Percentiles rank a stretch among this genome's conserved stretches.
Conservation (phyloP, 2,888 invertebrate genomes). For the Tetragonisca angustula region DNA sequence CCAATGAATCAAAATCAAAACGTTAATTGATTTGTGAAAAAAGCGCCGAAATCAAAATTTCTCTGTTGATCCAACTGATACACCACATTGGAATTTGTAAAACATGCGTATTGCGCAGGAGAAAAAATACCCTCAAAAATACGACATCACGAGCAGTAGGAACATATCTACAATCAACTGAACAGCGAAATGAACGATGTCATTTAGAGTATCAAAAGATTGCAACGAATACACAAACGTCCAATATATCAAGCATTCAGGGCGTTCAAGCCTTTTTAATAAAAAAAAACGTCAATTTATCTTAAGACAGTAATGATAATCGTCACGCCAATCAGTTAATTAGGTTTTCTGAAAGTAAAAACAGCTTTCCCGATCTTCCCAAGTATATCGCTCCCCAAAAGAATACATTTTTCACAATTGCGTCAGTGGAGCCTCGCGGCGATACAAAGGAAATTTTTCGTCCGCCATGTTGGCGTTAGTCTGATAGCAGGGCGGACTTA, state of each 20-base stretch:
- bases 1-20: conserved; percentile 35
- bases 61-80: conserved; percentile 45
- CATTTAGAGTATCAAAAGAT: conserved; percentile 62
- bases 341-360: conserved; percentile 11
- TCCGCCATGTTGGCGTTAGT: conserved; percentile 85
- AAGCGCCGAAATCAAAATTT: conserved; percentile 72
- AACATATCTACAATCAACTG: conserved; percentile 37
- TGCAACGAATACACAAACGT: conserved; percentile 57
- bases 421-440: conserved; percentile 68
- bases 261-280: conserved; percentile 62
- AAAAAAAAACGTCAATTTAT: conserved; percentile 52
- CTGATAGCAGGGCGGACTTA: conserved; percentile 85
- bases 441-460: conserved; percentile 78
- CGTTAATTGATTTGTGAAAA: conserved; percentile 64
- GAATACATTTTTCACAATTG: conserved; percentile 63
- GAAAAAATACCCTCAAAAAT: conserved; percentile 52
- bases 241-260: conserved; percentile 48
- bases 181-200: conserved; percentile 49
- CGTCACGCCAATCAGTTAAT: background rate
- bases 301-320: conserved; percentile 39
- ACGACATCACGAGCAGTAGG: conserved; percentile 23
- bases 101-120: conserved; percentile 57
- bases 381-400: conserved; percentile 21
- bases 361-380: conserved; percentile 11
- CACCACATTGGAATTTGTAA: conserved; percentile 63